Evolutionary conservation across 2,888 invertebrate species (phyloP).

Genomic region (Clitarchus hookeri): DNA sequence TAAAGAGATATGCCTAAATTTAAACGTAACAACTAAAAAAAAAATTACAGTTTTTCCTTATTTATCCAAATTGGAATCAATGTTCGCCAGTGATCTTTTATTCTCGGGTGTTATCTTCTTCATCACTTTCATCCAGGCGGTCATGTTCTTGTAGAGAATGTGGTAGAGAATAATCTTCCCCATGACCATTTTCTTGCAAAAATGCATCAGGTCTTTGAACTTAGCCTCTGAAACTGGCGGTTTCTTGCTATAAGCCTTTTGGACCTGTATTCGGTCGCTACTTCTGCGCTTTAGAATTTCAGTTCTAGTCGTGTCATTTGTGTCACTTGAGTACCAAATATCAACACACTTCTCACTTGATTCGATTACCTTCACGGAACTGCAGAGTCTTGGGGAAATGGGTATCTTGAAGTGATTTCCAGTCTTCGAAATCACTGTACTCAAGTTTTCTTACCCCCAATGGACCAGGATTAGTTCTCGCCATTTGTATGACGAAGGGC

Average conservation of each 20-base stretch:
- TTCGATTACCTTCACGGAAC: not conserved
- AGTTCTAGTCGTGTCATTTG: not conserved
- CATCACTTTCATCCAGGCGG: not conserved
- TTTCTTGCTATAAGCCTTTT: conserved; percentile 11
- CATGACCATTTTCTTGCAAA: conserved; percentile 5
- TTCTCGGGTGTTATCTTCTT: not conserved
- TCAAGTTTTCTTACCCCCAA: not conserved
- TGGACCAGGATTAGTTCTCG: not conserved
- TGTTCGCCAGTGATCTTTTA: not conserved
- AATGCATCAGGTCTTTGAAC: not conserved
- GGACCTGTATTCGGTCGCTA: not conserved
- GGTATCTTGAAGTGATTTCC: not conserved
- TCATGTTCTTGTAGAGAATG: not conserved
- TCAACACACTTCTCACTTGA: not conserved
- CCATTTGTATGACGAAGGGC: not conserved
- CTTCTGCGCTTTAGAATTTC: not conserved
- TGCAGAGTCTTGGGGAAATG: not conserved
- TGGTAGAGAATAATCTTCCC: not conserved
- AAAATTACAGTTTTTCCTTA: not conserved
- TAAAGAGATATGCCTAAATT: not conserved
- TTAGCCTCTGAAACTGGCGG: not conserved
- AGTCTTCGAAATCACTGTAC: not conserved
- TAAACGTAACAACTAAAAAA: not conserved
- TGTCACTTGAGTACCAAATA: not conserved
- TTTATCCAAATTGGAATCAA: not conserved